Conservation (phyloP, 2,888 invertebrate genomes). For the Aphelenchoides bicaudatus region DNA sequence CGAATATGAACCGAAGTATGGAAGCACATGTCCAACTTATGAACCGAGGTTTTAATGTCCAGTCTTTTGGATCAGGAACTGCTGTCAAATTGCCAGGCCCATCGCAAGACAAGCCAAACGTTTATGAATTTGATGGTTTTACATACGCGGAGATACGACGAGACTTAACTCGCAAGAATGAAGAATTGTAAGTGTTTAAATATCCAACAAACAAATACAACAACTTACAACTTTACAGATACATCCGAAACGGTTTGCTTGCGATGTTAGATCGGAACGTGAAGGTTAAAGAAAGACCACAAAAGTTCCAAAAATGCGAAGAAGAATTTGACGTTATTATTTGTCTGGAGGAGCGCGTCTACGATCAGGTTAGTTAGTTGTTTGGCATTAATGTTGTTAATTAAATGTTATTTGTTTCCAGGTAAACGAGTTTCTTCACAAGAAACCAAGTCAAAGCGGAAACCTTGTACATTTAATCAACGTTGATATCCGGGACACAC, state of each 20-base stretch:
- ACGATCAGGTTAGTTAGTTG: conserved; percentile 81
- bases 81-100: conserved; percentile 90
- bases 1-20: conserved; percentile 99
- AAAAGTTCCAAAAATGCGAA: conserved; percentile 82
- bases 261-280: conserved; percentile 96
- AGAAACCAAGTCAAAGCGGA: conserved; percentile 71
- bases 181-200: conserved; percentile 41
- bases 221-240: conserved; percentile 61
- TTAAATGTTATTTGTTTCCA: conserved; percentile 30
- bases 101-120: conserved; percentile 83
- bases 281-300: conserved; percentile 86
- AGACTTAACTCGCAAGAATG: conserved; percentile 44
- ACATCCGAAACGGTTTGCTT: conserved; percentile 94
- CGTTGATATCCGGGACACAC: conserved; percentile 97
- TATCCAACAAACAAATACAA: no score
- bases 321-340: conserved; percentile 92
- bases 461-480: conserved; percentile 93
- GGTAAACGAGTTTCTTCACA: conserved; percentile 66
- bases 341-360: conserved; percentile 95
- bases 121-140: conserved; percentile 76
- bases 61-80: conserved; percentile 64
- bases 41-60: conserved; percentile 90
- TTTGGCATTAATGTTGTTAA: conserved; percentile 3
- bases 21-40: conserved; percentile 84
- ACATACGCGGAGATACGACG: conserved; percentile 91